Percentiles rank a stretch among this genome's conserved stretches.
Conservation (phyloP, 2,113 vertebrate genomes). For the Rhodinocichla rosea region DNA sequence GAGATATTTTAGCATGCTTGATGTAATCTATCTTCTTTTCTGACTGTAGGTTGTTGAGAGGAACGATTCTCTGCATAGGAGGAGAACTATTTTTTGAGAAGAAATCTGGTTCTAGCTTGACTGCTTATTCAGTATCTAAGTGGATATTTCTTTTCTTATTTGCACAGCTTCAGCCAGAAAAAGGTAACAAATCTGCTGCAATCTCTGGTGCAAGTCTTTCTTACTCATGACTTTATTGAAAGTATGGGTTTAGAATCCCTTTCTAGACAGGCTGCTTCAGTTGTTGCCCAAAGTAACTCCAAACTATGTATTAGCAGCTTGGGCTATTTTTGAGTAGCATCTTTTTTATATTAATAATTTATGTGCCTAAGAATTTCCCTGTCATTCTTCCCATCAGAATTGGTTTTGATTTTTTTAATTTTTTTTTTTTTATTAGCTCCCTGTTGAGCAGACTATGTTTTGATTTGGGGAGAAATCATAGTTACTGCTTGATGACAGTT, state of each 20-base stretch:
- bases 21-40: background rate
- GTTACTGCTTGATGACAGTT: constrained; percentile 2
- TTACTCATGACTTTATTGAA: background rate
- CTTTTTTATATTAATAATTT: constrained; percentile 28
- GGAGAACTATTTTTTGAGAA: background rate
- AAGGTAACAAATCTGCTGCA: background rate
- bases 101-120: background rate
- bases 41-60: background rate
- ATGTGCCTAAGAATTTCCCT: constrained; percentile 29
- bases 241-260: background rate
- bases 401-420: background rate
- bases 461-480: constrained; percentile 8
- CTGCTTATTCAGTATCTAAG: background rate
- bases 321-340: constrained; percentile 18
- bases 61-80: background rate
- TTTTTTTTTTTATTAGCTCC: constrained; percentile 36
- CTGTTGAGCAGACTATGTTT: constrained; percentile 43
- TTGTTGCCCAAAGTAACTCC: constrained; percentile 9
- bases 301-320: background rate
- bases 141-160: background rate
- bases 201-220: background rate
- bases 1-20: constrained; percentile 12
- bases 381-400: background rate
- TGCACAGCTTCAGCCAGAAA: background rate
- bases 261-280: constrained; percentile 25